Percentiles rank a stretch among this genome's conserved stretches.
phyloP scores from a whole-genome alignment of 1,140 invertebrate genomes.

The Hirudo medicinalis region DNA sequence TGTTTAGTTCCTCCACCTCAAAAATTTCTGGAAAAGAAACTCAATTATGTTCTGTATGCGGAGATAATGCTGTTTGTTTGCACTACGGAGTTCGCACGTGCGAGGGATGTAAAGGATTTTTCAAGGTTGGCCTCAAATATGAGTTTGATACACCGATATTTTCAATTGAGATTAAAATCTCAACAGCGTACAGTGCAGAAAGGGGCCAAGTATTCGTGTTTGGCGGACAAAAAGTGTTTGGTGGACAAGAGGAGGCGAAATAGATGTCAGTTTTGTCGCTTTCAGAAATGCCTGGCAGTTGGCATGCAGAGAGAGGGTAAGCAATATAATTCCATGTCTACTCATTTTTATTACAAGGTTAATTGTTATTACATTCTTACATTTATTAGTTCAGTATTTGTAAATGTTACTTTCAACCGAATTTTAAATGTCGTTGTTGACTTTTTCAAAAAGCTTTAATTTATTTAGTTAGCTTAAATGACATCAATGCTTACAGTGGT shows the following conservation, averaged over 20 bases:
- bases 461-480: not conserved
- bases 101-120: constrained; percentile 83
- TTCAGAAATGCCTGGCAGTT: constrained; percentile 92
- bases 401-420: not conserved
- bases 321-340: not conserved
- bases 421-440: too few relatives aligned
- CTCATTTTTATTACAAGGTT: too few relatives aligned
- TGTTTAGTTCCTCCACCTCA: not conserved
- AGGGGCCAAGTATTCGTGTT: constrained; percentile 93
- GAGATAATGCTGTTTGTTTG: constrained; percentile 93
- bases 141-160: not conserved
- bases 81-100: constrained; percentile 91
- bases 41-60: constrained; percentile 88
- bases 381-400: not conserved
- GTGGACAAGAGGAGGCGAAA: constrained; percentile 93
- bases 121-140: constrained; percentile 42
- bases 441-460: too few relatives aligned
- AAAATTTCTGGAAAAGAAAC: constrained; percentile 29
- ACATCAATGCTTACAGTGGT: constrained; percentile 51
- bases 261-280: constrained; percentile 93
- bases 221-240: constrained; percentile 90
- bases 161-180: not conserved
- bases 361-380: too few relatives aligned
- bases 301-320: constrained; percentile 92
- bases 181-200: constrained; percentile 85